Percentiles rank a stretch among this genome's conserved stretches.
Conservation (phyloP, 2,888 invertebrate genomes). For the Teinopalpus imperialis region DNA sequence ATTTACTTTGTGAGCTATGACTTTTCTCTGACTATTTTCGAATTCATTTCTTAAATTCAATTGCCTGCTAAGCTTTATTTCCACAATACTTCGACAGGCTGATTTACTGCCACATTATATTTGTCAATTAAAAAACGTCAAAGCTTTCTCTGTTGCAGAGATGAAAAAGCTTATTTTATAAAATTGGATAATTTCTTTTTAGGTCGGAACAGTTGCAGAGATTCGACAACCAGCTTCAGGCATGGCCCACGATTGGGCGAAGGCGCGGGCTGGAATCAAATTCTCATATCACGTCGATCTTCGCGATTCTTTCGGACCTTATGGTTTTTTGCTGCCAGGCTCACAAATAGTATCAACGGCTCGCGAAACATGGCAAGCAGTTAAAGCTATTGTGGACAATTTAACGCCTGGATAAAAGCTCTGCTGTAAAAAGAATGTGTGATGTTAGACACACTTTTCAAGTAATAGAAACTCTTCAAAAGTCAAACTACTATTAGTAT, state of each 20-base stretch:
- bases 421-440: background rate
- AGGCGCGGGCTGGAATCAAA: slow-evolving; percentile 86
- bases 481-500: background rate
- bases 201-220: slow-evolving; percentile 69
- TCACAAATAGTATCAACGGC: slow-evolving; percentile 88
- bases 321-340: slow-evolving; percentile 90
- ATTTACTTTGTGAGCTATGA: too few relatives aligned
- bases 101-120: too few relatives aligned
- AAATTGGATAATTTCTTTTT: too few relatives aligned
- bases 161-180: too few relatives aligned
- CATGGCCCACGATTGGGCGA: slow-evolving; percentile 90
- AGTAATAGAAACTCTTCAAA: slow-evolving; percentile 9
- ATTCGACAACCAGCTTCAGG: slow-evolving; percentile 78
- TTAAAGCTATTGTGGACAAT: slow-evolving; percentile 86
- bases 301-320: slow-evolving; percentile 85
- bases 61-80: too few relatives aligned
- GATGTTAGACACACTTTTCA: slow-evolving; percentile 13
- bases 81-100: too few relatives aligned
- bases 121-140: too few relatives aligned
- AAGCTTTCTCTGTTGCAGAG: too few relatives aligned
- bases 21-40: too few relatives aligned
- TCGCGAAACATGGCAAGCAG: slow-evolving; percentile 89
- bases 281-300: slow-evolving; percentile 89
- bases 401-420: slow-evolving; percentile 49
- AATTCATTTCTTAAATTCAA: too few relatives aligned